These are phyloP conservation scores for Lithophane leautieri DNA, from an alignment of 2,888 invertebrate species.

Conservation along the genomic window DNA sequence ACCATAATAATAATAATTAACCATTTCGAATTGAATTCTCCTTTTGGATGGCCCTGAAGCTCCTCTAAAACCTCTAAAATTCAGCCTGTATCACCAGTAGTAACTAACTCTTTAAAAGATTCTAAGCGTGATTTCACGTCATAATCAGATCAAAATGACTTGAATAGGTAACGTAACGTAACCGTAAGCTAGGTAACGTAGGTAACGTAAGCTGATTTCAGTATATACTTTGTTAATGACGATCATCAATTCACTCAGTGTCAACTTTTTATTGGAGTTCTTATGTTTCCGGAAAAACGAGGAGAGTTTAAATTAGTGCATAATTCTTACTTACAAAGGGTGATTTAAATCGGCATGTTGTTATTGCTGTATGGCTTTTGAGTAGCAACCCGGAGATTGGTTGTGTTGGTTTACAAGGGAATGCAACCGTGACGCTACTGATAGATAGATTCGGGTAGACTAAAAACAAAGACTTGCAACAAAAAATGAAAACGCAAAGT, in stretches of 20 bases:
- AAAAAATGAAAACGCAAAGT: too few species aligned
- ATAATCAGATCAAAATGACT: not conserved
- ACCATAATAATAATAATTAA: not conserved
- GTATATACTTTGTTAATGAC: slow-evolving; percentile 21
- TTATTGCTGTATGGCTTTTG: not conserved
- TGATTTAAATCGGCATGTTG: not conserved
- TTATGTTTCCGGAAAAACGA: slow-evolving; percentile 9
- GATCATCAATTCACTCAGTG: slow-evolving; percentile 11
- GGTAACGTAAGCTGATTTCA: not conserved
- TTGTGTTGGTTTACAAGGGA: not conserved
- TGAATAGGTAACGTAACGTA: not conserved
- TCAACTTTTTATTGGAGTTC: slow-evolving; percentile 48
- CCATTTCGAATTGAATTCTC: not conserved
- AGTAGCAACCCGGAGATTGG: not conserved
- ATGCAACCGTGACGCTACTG: too few species aligned
- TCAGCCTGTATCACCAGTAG: not conserved
- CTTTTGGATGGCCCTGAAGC: not conserved
- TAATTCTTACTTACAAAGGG: not conserved
- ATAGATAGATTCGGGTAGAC: not conserved
- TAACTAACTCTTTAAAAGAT: not conserved
- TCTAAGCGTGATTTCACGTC: not conserved
- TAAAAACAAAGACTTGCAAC: too few species aligned
- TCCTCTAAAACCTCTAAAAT: too few species aligned
- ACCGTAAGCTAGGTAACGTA: not conserved
- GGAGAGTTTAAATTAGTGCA: not conserved